Base-by-base conservation (phyloP, 1,140 invertebrate species). In the Megathymus violae region DNA sequence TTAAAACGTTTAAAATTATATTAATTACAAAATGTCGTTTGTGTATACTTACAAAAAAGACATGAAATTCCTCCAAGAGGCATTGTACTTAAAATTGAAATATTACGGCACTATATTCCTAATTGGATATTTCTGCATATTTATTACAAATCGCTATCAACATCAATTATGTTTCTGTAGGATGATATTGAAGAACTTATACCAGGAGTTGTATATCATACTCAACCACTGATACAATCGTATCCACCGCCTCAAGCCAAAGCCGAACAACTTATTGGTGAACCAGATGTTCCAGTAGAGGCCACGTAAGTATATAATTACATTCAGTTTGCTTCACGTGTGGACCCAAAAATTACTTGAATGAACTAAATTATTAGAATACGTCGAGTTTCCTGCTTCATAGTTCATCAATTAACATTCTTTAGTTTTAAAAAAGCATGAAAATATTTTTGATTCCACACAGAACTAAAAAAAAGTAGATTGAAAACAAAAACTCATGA, bases 251-350 rank as follows among this genome's bases (percentile, higher is more conserved):
- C 93, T 7, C 92, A 93, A 56, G 92, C 94, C 0, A 91, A 92
- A 25, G 93, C 94, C 0, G 95, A 95, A 78, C 92, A 93, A 76
- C 92, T 95, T 17, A 93, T 95, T 36, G 94, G 94, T 7, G 94
- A 95, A 67, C 93, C 93, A 15, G 90, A 94, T 48, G 92, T 95
- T 31, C 94, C 95, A 4, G 95, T 95, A 0, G 94, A 95, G 91
- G 94, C 94, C 67, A 95, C 95, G 95, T 96, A 93, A 95, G 83
- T 85, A 34, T 34, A n/a, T 36, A 11, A 41, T 14, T 25, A 13
- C 16, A 4, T 46, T 22, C n/a, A 31, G 14, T 11, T 13, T 11
- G 34, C 1, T 54, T 38, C 25, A 27, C 2, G 0, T 43, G 51
- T 54, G 34, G 31, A 56, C 22, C 17, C 52, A 56, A 56, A 13